Conservation (phyloP, 2,113 vertebrate species). For the Bufo gargarizans region DNA sequence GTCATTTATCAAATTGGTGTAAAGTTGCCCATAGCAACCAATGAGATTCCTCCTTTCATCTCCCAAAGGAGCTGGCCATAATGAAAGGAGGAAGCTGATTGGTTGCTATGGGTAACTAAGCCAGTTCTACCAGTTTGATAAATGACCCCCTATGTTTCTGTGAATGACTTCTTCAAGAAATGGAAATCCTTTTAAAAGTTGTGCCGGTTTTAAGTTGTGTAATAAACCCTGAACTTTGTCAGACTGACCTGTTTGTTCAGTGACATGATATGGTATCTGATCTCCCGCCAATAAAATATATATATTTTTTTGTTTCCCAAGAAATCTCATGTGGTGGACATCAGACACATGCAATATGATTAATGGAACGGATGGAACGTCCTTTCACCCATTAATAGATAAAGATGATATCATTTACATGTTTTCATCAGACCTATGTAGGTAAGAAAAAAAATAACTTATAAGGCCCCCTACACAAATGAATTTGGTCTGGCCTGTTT, state of each 20-base stretch:
- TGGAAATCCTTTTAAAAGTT: background rate
- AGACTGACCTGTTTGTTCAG: background rate
- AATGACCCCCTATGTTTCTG: no score
- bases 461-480: no score
- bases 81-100: no score
- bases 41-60: no score
- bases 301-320: background rate
- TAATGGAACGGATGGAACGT: constrained; percentile 92
- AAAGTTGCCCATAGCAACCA: no score
- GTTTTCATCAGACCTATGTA: constrained; percentile 94
- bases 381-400: constrained; percentile 85
- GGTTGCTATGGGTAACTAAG: no score
- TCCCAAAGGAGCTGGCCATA: no score
- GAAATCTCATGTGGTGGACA: constrained; percentile 84
- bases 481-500: no score
- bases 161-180: no score
- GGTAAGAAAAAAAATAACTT: constrained; percentile 71
- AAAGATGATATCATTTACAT: constrained; percentile 86
- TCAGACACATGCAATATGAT: constrained; percentile 91
- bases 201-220: background rate
- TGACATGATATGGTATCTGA: background rate
- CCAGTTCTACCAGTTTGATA: no score
- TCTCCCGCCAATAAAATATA: background rate
- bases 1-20: no score
- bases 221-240: background rate